These are phyloP conservation scores for Antennarius striatus DNA, from an alignment of 2,113 vertebrate genomes.

Conservation along the genomic window DNA sequence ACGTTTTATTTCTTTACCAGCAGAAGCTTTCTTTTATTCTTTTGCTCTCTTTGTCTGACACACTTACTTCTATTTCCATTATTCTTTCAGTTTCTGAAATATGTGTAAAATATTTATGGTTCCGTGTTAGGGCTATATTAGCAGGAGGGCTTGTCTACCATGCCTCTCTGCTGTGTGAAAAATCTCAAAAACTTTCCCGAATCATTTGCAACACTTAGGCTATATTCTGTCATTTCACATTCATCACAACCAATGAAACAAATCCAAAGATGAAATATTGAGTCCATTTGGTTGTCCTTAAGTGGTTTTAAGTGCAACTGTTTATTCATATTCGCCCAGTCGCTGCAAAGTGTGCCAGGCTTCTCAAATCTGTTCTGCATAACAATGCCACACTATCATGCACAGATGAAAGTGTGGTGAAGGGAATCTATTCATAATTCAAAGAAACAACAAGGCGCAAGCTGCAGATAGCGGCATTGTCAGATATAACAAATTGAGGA, in stretches of 20 bases:
- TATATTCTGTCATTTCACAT: conserved; percentile 47
- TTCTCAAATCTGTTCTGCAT: conserved; percentile 68
- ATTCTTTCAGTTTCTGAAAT: conserved; percentile 9
- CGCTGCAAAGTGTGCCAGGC: conserved; percentile 42
- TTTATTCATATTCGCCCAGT: conserved; percentile 72
- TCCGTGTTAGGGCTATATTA: conserved; percentile 13
- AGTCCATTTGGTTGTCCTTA: conserved; percentile 68
- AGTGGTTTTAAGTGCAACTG: conserved; percentile 71
- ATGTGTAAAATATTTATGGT: conserved; percentile 12
- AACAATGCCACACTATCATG: conserved; percentile 54
- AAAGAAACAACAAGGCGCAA: conserved; percentile 68
- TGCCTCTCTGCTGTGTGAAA: conserved; percentile 39
- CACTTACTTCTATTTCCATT: neutral
- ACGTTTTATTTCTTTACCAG: conserved; percentile 8
- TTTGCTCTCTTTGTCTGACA: conserved; percentile 9
- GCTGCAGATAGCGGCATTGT: conserved; percentile 57
- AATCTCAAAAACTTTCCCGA: conserved; percentile 28
- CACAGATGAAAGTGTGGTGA: conserved; percentile 48
- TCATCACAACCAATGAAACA: conserved; percentile 63
- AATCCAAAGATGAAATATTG: conserved; percentile 68
- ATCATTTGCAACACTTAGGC: conserved; percentile 59
- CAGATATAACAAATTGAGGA: conserved; percentile 81
- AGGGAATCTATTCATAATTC: conserved; percentile 77
- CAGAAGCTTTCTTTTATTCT: conserved; percentile 12
- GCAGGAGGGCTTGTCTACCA: conserved; percentile 6